Conservation (phyloP, 1,140 invertebrate species). For the Ladona fulva region DNA sequence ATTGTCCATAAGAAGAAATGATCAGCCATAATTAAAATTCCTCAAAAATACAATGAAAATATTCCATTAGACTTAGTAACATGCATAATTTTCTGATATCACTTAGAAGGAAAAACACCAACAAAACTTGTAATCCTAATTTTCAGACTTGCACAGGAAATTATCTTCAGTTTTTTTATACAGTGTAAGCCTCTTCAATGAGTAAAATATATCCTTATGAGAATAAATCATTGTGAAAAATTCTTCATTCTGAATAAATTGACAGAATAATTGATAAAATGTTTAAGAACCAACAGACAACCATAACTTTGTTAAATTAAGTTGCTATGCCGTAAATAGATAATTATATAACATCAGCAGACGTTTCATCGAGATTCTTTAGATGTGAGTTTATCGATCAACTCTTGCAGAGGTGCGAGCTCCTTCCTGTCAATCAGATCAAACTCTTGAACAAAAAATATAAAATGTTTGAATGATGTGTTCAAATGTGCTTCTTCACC, state of each 20-base stretch:
- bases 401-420: slow-evolving; percentile 51
- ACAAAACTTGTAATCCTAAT: too few species aligned
- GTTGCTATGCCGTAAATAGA: not conserved
- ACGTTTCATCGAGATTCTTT: slow-evolving; percentile 22
- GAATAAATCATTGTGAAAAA: not conserved
- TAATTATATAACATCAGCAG: not conserved
- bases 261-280: not conserved
- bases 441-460: slow-evolving; percentile 63
- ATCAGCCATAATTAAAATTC: too few species aligned
- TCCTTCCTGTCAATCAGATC: slow-evolving; percentile 54
- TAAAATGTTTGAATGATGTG: slow-evolving; percentile 66
- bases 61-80: too few species aligned
- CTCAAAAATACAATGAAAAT: too few species aligned
- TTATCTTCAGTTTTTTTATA: too few species aligned
- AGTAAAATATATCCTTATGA: not conserved
- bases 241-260: not conserved
- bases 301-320: not conserved
- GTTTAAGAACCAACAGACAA: not conserved
- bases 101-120: too few species aligned
- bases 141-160: too few species aligned
- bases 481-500: slow-evolving; percentile 63
- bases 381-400: slow-evolving; percentile 50
- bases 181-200: too few species aligned
- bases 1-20: too few species aligned
- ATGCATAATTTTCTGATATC: too few species aligned